Base-by-base conservation (phyloP, 2,113 vertebrate genomes). In the Platichthys stellatus region DNA sequence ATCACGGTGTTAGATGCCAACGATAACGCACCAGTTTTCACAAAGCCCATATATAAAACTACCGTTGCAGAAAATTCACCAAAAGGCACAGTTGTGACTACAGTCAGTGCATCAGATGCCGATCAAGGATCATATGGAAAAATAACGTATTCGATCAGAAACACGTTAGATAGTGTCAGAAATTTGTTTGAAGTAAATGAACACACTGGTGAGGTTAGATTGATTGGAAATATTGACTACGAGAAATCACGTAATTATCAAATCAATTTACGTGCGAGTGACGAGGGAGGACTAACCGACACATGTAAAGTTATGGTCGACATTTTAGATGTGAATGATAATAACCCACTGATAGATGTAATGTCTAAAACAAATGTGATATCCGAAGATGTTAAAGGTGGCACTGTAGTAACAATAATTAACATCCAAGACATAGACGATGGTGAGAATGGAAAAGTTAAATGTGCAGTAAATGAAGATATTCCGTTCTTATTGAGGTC, bases 251-350 rank as follows among this genome's bases (percentile, higher is more conserved):
- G 68, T 4, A 72, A 65, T 15, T 94, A 94, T 40, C 58, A 88
- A 63, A 84, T 96, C 70, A 81, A 89, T 43, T 53, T 96, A 2
- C 87, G 94, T 59, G 95, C 94, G 1, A 93, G 59, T 35, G 95
- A 96, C 35, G 91, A 92, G 0, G 94, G 95, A 0, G 93, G 94
- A 0, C 63, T 95, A 0, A 71, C 79, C 0, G 87, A 92, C 0
- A 93, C 91, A 1, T 93, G 94, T n/a, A 88, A 94, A 2, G 79
- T 96, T 1, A 81, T 93, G 15, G 90, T 94, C 10, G 94, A 95
- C 45, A 71, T 95, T 45, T 71, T 88, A 12, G 94, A 95, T 70
- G 87, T 92, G 5, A 96, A 95, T 82, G 94, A 96, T 67, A 96
- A 94, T 59, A 69, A 49, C 0, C 95, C 95, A 1, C 59, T 90